Evolutionary conservation across 2,797 vertebrate species (phyloP).

Genomic region (Schizothorax lantsangensis): DNA sequence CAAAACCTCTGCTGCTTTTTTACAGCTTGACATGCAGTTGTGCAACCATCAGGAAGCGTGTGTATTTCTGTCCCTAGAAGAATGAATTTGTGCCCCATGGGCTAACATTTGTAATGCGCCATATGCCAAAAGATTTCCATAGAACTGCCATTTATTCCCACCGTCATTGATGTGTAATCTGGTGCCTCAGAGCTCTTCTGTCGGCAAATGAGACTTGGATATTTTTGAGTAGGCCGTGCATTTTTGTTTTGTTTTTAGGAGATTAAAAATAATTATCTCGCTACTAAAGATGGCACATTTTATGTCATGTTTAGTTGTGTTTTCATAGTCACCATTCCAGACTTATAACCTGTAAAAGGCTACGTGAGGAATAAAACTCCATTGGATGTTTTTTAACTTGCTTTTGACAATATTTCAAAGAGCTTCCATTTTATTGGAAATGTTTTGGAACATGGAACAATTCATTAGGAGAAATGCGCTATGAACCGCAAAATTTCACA

Average conservation of each 20-base stretch:
- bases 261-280: neutral
- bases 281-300: neutral
- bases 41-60: neutral
- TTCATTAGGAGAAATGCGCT: neutral
- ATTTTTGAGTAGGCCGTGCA: neutral
- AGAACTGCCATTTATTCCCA: constrained; percentile 9
- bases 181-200: neutral
- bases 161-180: neutral
- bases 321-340: neutral
- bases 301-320: neutral
- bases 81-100: constrained; percentile 24
- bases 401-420: neutral
- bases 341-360: neutral
- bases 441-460: neutral
- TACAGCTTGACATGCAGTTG: neutral
- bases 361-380: constrained; percentile 22
- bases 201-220: neutral
- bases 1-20: neutral
- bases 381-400: neutral
- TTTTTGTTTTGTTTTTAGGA: neutral
- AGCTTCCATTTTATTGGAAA: constrained; percentile 9
- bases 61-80: constrained; percentile 1
- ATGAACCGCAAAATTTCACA: neutral
- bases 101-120: neutral
- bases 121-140: neutral